Base-by-base conservation (phyloP, 2,797 vertebrate genomes). In the Cyprinodon diabolis region DNA sequence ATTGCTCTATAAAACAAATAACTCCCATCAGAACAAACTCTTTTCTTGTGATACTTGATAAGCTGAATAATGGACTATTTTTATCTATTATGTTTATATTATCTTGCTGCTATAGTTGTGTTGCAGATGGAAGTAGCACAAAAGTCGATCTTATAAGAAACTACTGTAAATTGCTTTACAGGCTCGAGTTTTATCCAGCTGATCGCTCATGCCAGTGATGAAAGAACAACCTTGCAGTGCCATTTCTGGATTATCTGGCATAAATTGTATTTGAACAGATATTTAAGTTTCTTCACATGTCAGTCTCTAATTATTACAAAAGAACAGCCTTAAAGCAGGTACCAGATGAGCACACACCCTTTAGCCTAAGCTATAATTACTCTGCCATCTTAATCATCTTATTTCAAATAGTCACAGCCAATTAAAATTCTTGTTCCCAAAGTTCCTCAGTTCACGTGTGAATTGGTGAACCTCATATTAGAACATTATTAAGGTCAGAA, bases 331-430 rank as follows among this genome's bases (percentile, higher is more conserved):
- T 45, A 11, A 47, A 76, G 37, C 63, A 63, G 70, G 54, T 60
- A 67, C 23, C 60, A 80, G 73, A 68, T 74, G 72, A 84, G 68
- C 21, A 83, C 83, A 80, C 71, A 75, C 65, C 70, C 47, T 77
- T 71, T 23, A 65, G 51, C 71, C 57, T 63, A 74, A 79, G 75
- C 81, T 87, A 51, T 88, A 87, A 89, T 89, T 86, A 90, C 72
- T 73, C 75, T 73, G 71, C 66, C 70, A 74, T 77, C 73, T 81
- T 72, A 77, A 82, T 71, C 63, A 72, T 76, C 74, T 77, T 48
- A 47, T 76, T 68, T 66, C 21, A 71, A 80, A 77, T 3, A 57
- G 66, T 74, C 35, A 79, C 13, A 19, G 67, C 58, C 69, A 85
- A 81, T 86, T 84, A 72, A 86, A 86, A 89, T 84, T 84, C 84